Conservation (phyloP, 2,888 invertebrate genomes). For the Melanchra persicariae region DNA sequence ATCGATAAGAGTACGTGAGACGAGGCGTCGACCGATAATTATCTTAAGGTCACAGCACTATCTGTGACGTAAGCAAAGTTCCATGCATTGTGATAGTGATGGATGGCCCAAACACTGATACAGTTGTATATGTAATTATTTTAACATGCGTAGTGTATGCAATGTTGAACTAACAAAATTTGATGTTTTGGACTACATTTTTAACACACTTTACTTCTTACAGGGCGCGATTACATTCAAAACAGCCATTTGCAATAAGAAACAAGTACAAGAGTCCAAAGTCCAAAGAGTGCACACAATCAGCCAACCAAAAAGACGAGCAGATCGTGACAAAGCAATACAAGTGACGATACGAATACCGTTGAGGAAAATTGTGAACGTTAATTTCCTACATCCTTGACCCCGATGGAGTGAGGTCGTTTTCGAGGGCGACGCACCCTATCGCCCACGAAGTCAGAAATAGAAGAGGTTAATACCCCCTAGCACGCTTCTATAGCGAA, state of each 20-base stretch:
- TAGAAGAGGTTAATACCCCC: conserved; percentile 85
- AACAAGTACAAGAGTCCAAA: conserved; percentile 30
- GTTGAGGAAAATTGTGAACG: conserved; percentile 67
- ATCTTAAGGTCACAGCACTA: conserved; percentile 88
- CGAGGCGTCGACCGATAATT: conserved; percentile 90
- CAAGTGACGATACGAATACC: conserved; percentile 54
- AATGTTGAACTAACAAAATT: neutral
- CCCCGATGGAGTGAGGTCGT: conserved; percentile 74
- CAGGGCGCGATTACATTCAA: neutral
- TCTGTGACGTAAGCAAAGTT: conserved; percentile 83
- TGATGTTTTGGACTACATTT: neutral
- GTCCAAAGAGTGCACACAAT: conserved; percentile 36
- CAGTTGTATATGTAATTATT: conserved; percentile 72
- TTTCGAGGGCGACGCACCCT: conserved; percentile 83
- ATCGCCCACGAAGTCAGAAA: conserved; percentile 85
- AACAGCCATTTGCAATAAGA: neutral
- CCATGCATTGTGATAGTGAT: conserved; percentile 78
- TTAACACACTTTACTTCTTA: neutral
- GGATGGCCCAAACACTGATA: conserved; percentile 63
- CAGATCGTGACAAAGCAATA: conserved; percentile 59
- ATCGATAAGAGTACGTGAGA: conserved; percentile 82
- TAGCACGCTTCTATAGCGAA: conserved; percentile 65
- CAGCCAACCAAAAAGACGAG: conserved; percentile 40
- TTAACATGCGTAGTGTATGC: neutral
- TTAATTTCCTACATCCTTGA: conserved; percentile 77